Conservation (phyloP, 2,113 vertebrate genomes). For the Pongo pygmaeus region DNA sequence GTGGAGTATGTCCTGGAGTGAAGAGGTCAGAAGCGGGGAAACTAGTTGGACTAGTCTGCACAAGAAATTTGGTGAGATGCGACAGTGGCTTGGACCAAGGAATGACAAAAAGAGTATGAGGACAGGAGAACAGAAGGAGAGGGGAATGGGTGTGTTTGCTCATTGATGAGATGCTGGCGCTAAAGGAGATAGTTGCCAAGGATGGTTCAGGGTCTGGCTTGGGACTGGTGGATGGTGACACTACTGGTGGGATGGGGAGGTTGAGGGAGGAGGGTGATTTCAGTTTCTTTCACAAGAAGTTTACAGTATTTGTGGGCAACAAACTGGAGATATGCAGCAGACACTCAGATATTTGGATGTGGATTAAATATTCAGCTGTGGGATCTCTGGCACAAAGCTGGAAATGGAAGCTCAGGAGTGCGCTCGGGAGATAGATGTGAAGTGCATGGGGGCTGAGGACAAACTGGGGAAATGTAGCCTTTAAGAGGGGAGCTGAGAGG, state of each 20-base stretch:
- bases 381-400: not conserved
- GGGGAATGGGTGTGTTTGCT: too few relatives aligned
- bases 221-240: not conserved
- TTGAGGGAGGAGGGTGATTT: not conserved
- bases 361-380: not conserved
- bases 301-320: not conserved
- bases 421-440: fast-evolving
- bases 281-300: not conserved
- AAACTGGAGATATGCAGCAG: not conserved
- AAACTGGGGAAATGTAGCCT: not conserved
- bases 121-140: not conserved
- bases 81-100: not conserved
- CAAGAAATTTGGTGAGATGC: not conserved
- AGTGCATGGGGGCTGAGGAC: not conserved
- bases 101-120: not conserved
- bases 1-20: not conserved
- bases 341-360: too few relatives aligned
- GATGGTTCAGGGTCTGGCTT: not conserved
- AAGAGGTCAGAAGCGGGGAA: not conserved
- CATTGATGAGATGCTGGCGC: too few relatives aligned
- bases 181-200: not conserved
- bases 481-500: not conserved
- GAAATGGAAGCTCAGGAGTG: not conserved
- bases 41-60: not conserved
- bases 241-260: not conserved